Evolutionary conservation across 2,113 vertebrate species (phyloP).

Genomic region (Blennius ocellaris): DNA sequence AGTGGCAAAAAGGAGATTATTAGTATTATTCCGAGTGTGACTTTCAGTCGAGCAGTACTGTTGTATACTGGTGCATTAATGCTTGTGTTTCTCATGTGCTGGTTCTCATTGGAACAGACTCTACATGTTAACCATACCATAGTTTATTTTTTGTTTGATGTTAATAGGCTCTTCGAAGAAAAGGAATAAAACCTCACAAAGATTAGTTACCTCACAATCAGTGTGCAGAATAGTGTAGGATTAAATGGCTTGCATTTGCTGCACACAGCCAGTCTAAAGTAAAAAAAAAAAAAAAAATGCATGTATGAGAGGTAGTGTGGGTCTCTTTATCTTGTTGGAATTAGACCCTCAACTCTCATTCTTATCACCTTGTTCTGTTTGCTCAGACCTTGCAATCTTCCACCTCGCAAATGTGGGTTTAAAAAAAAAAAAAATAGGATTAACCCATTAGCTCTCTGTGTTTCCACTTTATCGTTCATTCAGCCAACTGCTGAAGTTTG

Average conservation of each 20-base stretch:
- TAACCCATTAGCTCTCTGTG: slow-evolving; percentile 72
- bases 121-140: background rate
- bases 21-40: slow-evolving; percentile 25
- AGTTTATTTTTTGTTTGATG: slow-evolving; percentile 3
- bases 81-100: slow-evolving; percentile 18
- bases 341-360: slow-evolving; percentile 81
- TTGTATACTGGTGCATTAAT: slow-evolving; percentile 21
- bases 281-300: background rate
- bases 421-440: slow-evolving; percentile 56
- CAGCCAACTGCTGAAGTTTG: slow-evolving; percentile 30
- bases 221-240: background rate
- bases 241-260: background rate
- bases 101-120: slow-evolving; percentile 15
- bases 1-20: slow-evolving; percentile 28
- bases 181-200: background rate
- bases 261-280: background rate
- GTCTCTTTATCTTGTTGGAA: slow-evolving; percentile 82
- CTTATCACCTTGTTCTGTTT: slow-evolving; percentile 82
- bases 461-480: slow-evolving; percentile 50
- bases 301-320: slow-evolving; percentile 32
- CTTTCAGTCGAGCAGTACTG: slow-evolving; percentile 46
- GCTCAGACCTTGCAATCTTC: slow-evolving; percentile 80
- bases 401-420: slow-evolving; percentile 57
- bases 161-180: background rate
- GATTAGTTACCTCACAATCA: slow-evolving; percentile 1